Conservation (phyloP, 2,888 invertebrate genomes). For the Dynastes hyllus region DNA sequence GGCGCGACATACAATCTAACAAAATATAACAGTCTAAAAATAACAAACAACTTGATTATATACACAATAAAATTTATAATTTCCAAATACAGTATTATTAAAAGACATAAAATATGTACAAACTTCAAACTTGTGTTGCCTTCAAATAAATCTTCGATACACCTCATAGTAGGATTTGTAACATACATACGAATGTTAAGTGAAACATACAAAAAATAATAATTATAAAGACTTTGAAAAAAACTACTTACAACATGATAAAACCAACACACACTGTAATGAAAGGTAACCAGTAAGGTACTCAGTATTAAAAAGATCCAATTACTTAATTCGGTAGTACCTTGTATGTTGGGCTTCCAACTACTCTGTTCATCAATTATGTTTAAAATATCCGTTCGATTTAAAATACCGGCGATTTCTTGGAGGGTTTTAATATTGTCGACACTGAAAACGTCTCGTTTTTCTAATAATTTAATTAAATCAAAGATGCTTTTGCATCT, state of each 20-base stretch:
- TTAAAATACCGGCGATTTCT: conserved; percentile 54
- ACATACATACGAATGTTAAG: conserved; percentile 5
- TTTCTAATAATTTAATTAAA: conserved; percentile 61
- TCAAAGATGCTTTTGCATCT: conserved; percentile 55
- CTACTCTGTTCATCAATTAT: neutral
- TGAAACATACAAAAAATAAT: neutral
- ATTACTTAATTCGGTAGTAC: conserved; percentile 30
- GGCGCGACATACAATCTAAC: conserved; percentile 26
- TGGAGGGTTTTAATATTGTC: conserved; percentile 55
- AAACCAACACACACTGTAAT: conserved; percentile 20
- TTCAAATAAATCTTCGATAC: neutral
- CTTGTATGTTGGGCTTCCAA: neutral
- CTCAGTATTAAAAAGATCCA: conserved; percentile 29
- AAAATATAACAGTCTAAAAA: conserved; percentile 12
- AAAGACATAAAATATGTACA: conserved; percentile 9
- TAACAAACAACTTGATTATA: conserved; percentile 24
- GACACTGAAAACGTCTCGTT: conserved; percentile 59
- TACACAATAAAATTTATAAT: conserved; percentile 8
- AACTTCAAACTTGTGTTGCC: neutral
- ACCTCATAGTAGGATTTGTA: neutral
- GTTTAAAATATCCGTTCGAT: neutral
- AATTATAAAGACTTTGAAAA: neutral
- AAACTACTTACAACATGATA: conserved; percentile 17
- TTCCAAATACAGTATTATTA: neutral
- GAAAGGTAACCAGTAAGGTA: conserved; percentile 28